Conservation (phyloP, 2,113 vertebrate genomes). For the Percina caprodes region DNA sequence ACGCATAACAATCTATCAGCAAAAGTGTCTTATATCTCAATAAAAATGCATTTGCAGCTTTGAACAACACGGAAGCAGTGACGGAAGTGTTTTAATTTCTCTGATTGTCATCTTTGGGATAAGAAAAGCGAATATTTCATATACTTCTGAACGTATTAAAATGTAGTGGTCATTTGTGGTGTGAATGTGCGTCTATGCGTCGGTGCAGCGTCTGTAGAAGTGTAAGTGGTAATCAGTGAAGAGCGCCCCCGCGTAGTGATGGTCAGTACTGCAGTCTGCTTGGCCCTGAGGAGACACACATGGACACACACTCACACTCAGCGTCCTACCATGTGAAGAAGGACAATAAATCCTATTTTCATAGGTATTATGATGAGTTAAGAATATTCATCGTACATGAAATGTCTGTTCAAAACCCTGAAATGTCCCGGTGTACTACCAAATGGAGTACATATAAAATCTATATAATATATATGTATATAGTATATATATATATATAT, state of each 20-base stretch:
- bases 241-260: constrained; percentile 86
- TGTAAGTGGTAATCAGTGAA: constrained; percentile 95
- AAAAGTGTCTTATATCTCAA: background rate
- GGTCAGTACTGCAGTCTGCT: constrained; percentile 89
- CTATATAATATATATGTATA: no score
- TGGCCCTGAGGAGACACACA: constrained; percentile 83
- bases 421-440: no score
- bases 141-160: background rate
- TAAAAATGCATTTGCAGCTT: background rate
- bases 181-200: constrained; percentile 6
- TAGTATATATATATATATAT: no score
- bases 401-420: no score
- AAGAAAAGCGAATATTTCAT: background rate
- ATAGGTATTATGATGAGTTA: no score
- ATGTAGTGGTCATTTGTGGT: background rate
- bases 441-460: no score
- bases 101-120: background rate
- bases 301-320: background rate
- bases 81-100: background rate
- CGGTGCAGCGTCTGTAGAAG: constrained; percentile 91
- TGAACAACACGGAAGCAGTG: background rate
- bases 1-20: background rate
- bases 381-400: no score
- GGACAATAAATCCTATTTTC: no score
- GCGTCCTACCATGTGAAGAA: no score